Percentiles rank a stretch among this genome's conserved stretches.
Evolutionary conservation across 1,140 invertebrate species (phyloP).

Genomic region (Micrasema longulum): DNA sequence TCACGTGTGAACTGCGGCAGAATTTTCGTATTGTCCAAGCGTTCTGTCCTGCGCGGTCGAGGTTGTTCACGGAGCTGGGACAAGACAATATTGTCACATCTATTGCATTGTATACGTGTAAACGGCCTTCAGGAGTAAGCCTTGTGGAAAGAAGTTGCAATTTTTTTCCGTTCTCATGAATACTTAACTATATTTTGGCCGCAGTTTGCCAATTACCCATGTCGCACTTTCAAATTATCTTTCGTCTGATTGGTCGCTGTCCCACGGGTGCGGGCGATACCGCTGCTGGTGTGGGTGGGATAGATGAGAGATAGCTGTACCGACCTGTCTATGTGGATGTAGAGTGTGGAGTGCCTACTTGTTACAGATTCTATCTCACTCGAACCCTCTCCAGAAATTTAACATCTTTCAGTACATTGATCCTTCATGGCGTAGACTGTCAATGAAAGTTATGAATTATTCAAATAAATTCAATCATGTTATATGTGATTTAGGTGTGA

Average conservation of each 20-base stretch:
- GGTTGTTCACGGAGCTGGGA: too few relatives aligned
- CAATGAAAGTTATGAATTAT: background rate
- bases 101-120: too few relatives aligned
- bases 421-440: background rate
- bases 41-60: too few relatives aligned
- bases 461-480: too few relatives aligned
- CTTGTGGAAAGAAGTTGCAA: background rate
- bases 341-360: constrained; percentile 2
- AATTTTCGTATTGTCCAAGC: too few relatives aligned
- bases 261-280: constrained; percentile 20
- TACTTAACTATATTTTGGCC: constrained; percentile 23
- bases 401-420: constrained; percentile 47
- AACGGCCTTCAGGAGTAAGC: too few relatives aligned
- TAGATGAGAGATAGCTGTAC: constrained; percentile 22
- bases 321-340: background rate
- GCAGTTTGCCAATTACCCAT: constrained; percentile 32
- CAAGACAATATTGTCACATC: too few relatives aligned
- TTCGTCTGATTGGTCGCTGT: constrained; percentile 33
- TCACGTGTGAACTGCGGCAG: too few relatives aligned
- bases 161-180: constrained; percentile 1
- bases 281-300: too few relatives aligned
- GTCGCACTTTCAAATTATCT: constrained; percentile 39
- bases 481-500: too few relatives aligned
- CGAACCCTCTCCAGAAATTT: constrained; percentile 30
- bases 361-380: constrained; percentile 37